Evolutionary conservation across 1,140 invertebrate species (phyloP).

Genomic region (Zophobas morio): DNA sequence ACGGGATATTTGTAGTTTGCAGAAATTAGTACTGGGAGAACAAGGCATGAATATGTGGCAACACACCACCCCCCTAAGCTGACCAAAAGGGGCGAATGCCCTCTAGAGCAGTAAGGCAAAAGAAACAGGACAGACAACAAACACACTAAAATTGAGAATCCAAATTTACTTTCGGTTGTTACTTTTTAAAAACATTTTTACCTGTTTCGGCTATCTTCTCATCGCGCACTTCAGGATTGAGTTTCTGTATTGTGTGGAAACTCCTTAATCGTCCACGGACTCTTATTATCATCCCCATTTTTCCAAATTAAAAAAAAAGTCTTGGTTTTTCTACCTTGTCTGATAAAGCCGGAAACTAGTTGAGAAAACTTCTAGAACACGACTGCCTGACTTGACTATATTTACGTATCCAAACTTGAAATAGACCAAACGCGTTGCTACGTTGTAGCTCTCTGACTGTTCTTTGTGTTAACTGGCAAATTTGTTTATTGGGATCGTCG

Average conservation of each 20-base stretch:
- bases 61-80: slow-evolving; percentile 73
- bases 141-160: slow-evolving; percentile 71
- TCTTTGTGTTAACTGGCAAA: slow-evolving; percentile 39
- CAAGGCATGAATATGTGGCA: slow-evolving; percentile 75
- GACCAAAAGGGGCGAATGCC: slow-evolving; percentile 72
- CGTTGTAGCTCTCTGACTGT: slow-evolving; percentile 33
- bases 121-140: slow-evolving; percentile 75
- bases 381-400: neutral
- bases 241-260: slow-evolving; percentile 73
- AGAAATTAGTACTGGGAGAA: slow-evolving; percentile 75
- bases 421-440: slow-evolving; percentile 1
- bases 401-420: slow-evolving; percentile 17
- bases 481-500: slow-evolving; percentile 40
- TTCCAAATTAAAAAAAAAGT: neutral
- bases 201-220: slow-evolving; percentile 78
- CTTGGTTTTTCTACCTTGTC: neutral
- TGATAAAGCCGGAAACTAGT: slow-evolving; percentile 1
- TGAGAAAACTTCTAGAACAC: slow-evolving; percentile 36
- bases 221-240: slow-evolving; percentile 73
- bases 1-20: slow-evolving; percentile 78
- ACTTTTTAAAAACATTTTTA: slow-evolving; percentile 58
- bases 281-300: slow-evolving; percentile 79
- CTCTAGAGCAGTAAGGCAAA: slow-evolving; percentile 74
- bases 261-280: slow-evolving; percentile 75
- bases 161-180: slow-evolving; percentile 6